These are phyloP conservation scores for Choloepus didactylus DNA, from an alignment of 2,797 vertebrate genomes.

Conservation along the genomic window DNA sequence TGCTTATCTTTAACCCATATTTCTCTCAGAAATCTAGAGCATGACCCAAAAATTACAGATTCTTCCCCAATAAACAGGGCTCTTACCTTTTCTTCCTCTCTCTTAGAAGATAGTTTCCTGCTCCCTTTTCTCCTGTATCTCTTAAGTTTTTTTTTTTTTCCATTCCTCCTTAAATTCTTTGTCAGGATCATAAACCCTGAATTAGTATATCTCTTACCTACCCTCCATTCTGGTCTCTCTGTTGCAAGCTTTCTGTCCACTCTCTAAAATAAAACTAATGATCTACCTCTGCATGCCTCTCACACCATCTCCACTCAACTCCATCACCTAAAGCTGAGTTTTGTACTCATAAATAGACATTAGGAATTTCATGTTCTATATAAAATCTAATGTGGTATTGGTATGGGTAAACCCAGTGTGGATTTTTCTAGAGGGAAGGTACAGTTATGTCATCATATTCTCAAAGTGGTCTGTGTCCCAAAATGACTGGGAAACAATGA, in stretches of 20 bases:
- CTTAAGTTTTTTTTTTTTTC: no score
- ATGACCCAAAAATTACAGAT: not conserved
- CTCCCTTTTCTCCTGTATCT: not conserved
- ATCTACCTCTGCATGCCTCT: not conserved
- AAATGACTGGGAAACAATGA: not conserved
- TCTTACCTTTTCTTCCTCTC: not conserved
- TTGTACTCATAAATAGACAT: not conserved
- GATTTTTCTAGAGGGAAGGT: not conserved
- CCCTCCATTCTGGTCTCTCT: not conserved
- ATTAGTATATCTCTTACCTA: not conserved
- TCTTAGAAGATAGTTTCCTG: not conserved
- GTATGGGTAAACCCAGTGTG: not conserved
- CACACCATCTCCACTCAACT: not conserved
- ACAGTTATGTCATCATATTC: not conserved
- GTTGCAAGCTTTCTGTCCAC: not conserved
- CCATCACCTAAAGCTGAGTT: not conserved
- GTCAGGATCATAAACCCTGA: not conserved
- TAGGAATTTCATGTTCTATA: not conserved
- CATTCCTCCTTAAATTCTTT: constrained; percentile 12
- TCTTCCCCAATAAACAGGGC: not conserved
- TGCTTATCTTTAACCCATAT: not conserved
- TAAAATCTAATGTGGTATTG: not conserved
- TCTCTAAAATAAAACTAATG: not conserved
- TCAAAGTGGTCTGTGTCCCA: not conserved
- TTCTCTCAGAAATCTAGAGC: not conserved